phyloP scores from a whole-genome alignment of 2,888 invertebrate genomes.

The Nymphalis c-album region DNA sequence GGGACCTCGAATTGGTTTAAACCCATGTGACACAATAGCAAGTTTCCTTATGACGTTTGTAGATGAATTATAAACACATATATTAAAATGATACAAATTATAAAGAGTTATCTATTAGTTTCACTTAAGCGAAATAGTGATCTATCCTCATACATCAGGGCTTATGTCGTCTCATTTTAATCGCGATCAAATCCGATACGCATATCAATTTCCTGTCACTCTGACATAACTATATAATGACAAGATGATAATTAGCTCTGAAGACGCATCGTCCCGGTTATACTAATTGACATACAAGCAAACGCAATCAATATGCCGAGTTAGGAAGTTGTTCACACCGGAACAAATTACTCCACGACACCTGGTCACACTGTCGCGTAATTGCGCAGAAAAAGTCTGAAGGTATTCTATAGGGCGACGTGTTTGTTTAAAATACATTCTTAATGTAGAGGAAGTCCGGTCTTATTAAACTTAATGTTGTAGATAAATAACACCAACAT shows the following conservation, averaged over 20 bases:
- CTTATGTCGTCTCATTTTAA: slow-evolving; percentile 37
- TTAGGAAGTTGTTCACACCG: slow-evolving; percentile 62
- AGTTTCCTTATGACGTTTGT: too few relatives aligned
- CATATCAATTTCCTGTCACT: slow-evolving; percentile 60
- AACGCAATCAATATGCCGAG: slow-evolving; percentile 78
- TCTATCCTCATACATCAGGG: slow-evolving; percentile 9
- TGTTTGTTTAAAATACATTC: not conserved
- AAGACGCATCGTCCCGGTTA: slow-evolving; percentile 75
- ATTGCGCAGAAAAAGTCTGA: not conserved
- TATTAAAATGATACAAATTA: not conserved
- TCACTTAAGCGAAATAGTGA: slow-evolving; percentile 21
- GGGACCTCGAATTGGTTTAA: too few relatives aligned
- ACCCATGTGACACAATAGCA: too few relatives aligned
- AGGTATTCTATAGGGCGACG: not conserved
- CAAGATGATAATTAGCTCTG: slow-evolving; percentile 74
- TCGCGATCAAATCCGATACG: slow-evolving; percentile 37
- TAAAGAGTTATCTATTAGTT: not conserved
- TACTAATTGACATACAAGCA: slow-evolving; percentile 80
- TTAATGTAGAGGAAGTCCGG: too few relatives aligned
- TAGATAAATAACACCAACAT: too few relatives aligned
- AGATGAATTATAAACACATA: too few relatives aligned
- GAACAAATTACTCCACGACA: slow-evolving; percentile 35
- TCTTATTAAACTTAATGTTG: too few relatives aligned
- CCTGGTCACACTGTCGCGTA: slow-evolving; percentile 5
- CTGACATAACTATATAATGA: slow-evolving; percentile 66